A percentile compares a stretch with the other conserved stretches of the same genome.
Evolutionary conservation across 2,888 invertebrate genomes (phyloP).

Genomic region (Cephus rjabovi): DNA sequence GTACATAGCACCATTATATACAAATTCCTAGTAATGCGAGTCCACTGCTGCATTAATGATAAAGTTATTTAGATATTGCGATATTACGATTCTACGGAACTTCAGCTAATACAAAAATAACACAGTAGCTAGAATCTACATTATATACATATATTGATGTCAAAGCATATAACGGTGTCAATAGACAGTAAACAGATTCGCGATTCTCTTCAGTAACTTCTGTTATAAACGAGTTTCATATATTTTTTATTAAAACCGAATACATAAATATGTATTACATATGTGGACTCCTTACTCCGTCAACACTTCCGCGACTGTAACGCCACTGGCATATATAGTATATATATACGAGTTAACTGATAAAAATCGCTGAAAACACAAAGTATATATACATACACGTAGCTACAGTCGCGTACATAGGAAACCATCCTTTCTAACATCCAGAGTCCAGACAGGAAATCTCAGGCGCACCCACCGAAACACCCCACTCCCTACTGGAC

Average conservation of each 20-base stretch:
- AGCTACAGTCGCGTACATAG: slow-evolving; percentile 30
- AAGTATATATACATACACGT: slow-evolving; percentile 14
- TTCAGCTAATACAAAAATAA: not conserved
- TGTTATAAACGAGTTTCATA: not conserved
- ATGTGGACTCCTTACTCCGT: not conserved
- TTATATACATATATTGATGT: not conserved
- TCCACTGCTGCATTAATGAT: slow-evolving; percentile 58
- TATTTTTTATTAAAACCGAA: not conserved
- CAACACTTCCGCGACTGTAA: not conserved
- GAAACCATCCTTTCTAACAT: slow-evolving; percentile 54
- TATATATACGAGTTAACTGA: not conserved
- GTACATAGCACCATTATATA: slow-evolving; percentile 64
- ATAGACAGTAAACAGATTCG: not conserved
- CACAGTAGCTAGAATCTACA: not conserved
- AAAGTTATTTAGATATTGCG: slow-evolving; percentile 32
- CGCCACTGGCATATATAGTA: not conserved
- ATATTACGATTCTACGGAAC: slow-evolving; percentile 9
- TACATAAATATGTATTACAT: not conserved
- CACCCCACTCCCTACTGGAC: slow-evolving; percentile 59
- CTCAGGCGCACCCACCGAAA: slow-evolving; percentile 65
- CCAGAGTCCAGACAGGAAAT: slow-evolving; percentile 61
- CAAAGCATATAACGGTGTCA: not conserved
- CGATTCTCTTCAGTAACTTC: not conserved
- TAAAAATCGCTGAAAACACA: slow-evolving; percentile 1
- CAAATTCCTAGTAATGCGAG: slow-evolving; percentile 58